Evolutionary conservation across 2,888 invertebrate genomes (phyloP), one percentile per base, ranked within the genome.

Genomic region (Microplitis deprimator): DNA sequence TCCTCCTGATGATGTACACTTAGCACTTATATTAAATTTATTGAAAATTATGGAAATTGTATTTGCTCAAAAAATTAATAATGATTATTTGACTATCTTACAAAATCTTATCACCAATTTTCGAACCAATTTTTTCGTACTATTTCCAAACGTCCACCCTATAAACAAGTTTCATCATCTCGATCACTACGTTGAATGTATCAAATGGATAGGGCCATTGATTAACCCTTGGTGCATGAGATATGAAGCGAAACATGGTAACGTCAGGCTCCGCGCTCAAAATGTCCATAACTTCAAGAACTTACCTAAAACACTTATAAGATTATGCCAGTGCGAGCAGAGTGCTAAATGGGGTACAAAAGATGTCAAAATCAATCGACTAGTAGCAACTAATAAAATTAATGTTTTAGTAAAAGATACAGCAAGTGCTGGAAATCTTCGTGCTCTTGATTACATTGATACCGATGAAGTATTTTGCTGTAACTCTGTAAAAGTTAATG

Each of bases 151-250:
- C 50, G 71, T 80, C 17, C 29, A 81, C 41, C 65, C 74, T 8
- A 81, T 83, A 29, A 84, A 82, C 73, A 83, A 84, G 74, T 75
- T 82, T 60, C 82, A 83, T 73, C 81, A 83, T 71, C 17, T 65
- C 6, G 16, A 6, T 5, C 81, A 83, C 38, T 81, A 80, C 67
- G 50, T 76, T 8, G 79, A 82, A 5, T 81, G 81, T 41, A 82
- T 83, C 20, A 10, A n/a, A 17, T 80, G 77, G 79, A 68, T 76
- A 7, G 82, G 83, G 4, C 81, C 82, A 8, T 61, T 81, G 13
- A 38, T 73, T 0, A 60, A 79, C 29, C 81, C 75, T 65, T 78
- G 75, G 61, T 83, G 83, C 68, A 81, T 82, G 79, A 40, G 83
- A 40, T 83, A 77, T 29, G 82, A 83, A 79, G 79, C 64, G 2